These are phyloP conservation scores for Esox lucius DNA, from an alignment of 2,797 vertebrate genomes.

Conservation along the genomic window DNA sequence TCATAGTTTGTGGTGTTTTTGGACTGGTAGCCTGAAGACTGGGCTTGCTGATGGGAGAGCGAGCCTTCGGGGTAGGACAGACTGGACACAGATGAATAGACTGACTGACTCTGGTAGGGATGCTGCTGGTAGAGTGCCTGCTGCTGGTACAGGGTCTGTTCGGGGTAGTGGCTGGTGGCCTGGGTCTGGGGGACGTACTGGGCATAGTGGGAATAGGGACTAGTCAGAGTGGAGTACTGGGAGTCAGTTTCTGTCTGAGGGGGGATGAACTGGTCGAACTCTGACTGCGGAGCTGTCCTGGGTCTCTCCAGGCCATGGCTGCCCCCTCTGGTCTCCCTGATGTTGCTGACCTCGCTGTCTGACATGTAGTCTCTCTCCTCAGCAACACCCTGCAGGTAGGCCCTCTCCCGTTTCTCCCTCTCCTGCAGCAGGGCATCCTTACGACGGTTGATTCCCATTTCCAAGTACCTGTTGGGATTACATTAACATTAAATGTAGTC, in stretches of 20 bases:
- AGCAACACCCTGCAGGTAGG: constrained; percentile 97
- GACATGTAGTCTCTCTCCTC: constrained; percentile 99
- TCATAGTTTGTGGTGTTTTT: constrained; percentile 96
- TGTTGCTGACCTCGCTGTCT: constrained; percentile 96
- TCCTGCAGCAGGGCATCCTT: constrained; percentile 97
- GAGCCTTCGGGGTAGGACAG: constrained; percentile 83
- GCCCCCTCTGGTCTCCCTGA: constrained; percentile 86
- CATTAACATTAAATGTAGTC: not conserved
- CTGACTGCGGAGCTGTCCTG: constrained; percentile 92
- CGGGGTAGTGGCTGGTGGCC: constrained; percentile 89
- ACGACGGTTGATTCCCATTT: constrained; percentile 98
- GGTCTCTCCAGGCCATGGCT: constrained; percentile 89
- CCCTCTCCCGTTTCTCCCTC: constrained; percentile 95
- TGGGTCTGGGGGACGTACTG: constrained; percentile 93
- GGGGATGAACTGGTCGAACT: constrained; percentile 94
- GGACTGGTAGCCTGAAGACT: not conserved
- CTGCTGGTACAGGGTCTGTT: constrained; percentile 90
- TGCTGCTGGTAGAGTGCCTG: constrained; percentile 92
- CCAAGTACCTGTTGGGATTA: constrained; percentile 82
- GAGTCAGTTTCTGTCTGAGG: constrained; percentile 94
- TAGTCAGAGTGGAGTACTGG: constrained; percentile 89
- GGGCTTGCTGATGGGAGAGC: constrained; percentile 59
- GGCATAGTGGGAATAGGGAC: constrained; percentile 90
- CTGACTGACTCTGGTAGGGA: constrained; percentile 87
- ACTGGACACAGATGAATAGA: constrained; percentile 84